Base-by-base conservation (phyloP, 2,888 invertebrate genomes). In the Apoderus coryli region DNA sequence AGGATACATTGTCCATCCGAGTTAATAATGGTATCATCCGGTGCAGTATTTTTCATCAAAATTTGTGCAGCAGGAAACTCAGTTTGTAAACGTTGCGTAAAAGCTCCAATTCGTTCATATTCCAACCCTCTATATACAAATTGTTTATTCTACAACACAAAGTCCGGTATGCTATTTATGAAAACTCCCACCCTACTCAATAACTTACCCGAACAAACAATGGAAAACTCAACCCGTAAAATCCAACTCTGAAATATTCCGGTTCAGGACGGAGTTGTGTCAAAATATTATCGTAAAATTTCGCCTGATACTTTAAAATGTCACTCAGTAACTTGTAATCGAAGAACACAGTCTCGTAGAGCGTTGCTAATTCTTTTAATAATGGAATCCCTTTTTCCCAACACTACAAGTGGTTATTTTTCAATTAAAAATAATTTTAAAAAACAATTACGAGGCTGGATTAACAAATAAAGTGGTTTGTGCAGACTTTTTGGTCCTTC, bases 341-440 rank as follows among this genome's bases (percentile, higher is more conserved):
- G 50, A 82, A 89, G 10, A 86, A 60, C 38, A 76, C 75, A 7
- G 72, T 76, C 57, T 93, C 92, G 56, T 93, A 92, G 2, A 90
- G 63, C 7, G 72, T 68, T 0, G 85, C 86, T 38, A 95, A 57
- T 52, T 92, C 90, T 49, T 92, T 89, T 42, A 89, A 78, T 22
- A 95, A 54, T 0, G 90, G 89, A 19, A 93, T 76, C 1, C 90
- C 92, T 60, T 90, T 88, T 53, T 95, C 95, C 93, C 93, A 95
- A 46, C 89, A 85, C 74, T 80, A 52, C 16, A 64, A 56, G n/a
- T n/a, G n/a, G n/a, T n/a, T n/a, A n/a, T n/a, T n/a, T n/a, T n/a
- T n/a, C n/a, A n/a, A n/a, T n/a, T n/a, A n/a, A n/a, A n/a, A n/a
- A n/a, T n/a, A 24, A 24, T n/a, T 24, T 24, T n/a, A 24, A 6